Evolutionary conservation across 2,888 invertebrate genomes (phyloP).

Genomic region (Ellobium chinense): DNA sequence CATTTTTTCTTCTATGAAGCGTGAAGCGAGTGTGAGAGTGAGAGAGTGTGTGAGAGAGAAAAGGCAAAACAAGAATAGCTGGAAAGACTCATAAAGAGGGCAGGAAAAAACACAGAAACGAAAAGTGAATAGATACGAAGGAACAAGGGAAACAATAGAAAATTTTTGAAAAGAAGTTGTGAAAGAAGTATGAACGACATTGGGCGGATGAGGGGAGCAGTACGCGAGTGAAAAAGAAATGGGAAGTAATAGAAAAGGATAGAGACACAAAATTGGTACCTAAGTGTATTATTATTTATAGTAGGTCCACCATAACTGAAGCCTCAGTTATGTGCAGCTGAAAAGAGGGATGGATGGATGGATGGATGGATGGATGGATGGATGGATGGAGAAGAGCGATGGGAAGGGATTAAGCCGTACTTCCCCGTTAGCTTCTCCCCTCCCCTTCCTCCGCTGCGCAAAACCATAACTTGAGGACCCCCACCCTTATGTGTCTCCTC

Average conservation of each 20-base stretch:
- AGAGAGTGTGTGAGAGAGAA: background rate
- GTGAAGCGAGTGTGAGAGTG: background rate
- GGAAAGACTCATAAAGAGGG: background rate
- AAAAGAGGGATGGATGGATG: too few species aligned
- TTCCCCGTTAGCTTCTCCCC: too few species aligned
- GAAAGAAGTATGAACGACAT: background rate
- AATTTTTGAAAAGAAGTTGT: background rate
- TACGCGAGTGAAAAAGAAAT: background rate
- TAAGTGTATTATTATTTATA: too few species aligned
- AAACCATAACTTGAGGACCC: too few species aligned
- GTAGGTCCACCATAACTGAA: too few species aligned
- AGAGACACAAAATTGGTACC: background rate
- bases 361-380: too few species aligned
- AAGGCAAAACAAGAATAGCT: background rate
- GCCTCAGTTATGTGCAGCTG: too few species aligned
- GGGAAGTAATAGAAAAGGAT: background rate
- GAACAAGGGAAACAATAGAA: background rate
- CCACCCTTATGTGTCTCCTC: too few species aligned
- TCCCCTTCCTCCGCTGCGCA: too few species aligned
- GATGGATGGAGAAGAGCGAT: too few species aligned
- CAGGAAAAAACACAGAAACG: background rate
- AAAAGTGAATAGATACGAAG: background rate
- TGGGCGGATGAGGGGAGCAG: background rate
- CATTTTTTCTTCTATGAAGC: too few species aligned
- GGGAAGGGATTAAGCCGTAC: too few species aligned